Evolutionary conservation across 2,888 invertebrate species (phyloP).

Genomic region (Tachina fera): DNA sequence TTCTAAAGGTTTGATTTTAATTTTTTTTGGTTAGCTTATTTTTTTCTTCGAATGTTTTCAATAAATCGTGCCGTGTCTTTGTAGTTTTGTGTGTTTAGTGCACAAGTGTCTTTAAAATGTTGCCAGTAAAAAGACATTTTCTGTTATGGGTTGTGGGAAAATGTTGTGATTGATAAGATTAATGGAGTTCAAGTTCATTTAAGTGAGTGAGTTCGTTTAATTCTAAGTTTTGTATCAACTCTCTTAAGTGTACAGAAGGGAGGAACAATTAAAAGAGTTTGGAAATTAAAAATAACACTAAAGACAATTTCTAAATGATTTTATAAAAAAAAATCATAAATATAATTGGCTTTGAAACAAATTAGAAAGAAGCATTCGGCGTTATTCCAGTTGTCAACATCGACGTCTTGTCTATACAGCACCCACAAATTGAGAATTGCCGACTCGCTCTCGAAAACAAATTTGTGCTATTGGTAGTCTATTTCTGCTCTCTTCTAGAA

Average conservation of each 20-base stretch:
- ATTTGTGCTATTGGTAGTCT: too few relatives aligned
- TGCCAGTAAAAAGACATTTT: constrained; percentile 70
- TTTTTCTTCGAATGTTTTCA: constrained; percentile 62
- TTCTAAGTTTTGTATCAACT: constrained; percentile 10
- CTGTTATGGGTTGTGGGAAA: constrained; percentile 71
- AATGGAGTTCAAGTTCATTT: constrained; percentile 72
- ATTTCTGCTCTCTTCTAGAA: too few relatives aligned
- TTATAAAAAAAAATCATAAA: too few relatives aligned
- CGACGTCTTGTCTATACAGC: too few relatives aligned
- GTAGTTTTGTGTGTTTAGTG: constrained; percentile 50
- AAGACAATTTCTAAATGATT: neutral
- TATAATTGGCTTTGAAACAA: too few relatives aligned
- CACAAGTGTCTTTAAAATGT: constrained; percentile 67
- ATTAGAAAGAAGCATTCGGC: too few relatives aligned
- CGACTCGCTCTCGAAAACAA: too few relatives aligned
- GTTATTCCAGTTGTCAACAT: too few relatives aligned
- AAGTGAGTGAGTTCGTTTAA: constrained; percentile 69
- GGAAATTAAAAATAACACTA: neutral
- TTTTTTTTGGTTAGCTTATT: constrained; percentile 10
- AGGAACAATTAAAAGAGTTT: constrained; percentile 69
- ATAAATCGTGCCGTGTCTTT: constrained; percentile 68
- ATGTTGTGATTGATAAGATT: constrained; percentile 72
- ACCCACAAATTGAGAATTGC: too few relatives aligned
- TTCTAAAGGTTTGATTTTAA: constrained; percentile 53
- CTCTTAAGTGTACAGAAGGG: constrained; percentile 41